phyloP scores from a whole-genome alignment of 2,888 invertebrate species.

The Magallana nippona region DNA sequence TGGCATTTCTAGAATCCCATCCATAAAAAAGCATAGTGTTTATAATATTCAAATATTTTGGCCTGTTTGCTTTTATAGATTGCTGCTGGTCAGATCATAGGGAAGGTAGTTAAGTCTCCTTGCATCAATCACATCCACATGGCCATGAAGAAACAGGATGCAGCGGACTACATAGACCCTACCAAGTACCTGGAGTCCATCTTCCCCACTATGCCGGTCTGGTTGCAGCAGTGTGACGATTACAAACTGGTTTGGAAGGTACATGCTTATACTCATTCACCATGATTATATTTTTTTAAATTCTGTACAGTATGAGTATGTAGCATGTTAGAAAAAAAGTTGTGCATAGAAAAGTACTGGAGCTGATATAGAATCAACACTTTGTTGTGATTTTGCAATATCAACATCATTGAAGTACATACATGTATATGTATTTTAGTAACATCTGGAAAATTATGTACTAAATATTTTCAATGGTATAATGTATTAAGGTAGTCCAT shows the following conservation, averaged over 20 bases:
- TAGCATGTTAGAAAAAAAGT: not conserved
- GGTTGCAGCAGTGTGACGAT: slow-evolving; percentile 67
- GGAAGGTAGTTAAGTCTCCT: slow-evolving; percentile 51
- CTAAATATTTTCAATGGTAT: too few species aligned
- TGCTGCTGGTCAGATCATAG: slow-evolving; percentile 64
- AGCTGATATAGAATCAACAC: not conserved
- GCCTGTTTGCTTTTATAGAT: slow-evolving; percentile 53
- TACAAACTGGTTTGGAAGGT: slow-evolving; percentile 65
- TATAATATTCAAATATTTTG: too few species aligned
- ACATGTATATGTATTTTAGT: too few species aligned
- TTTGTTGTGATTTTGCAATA: too few species aligned
- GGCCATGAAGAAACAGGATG: slow-evolving; percentile 53
- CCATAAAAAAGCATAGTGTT: too few species aligned
- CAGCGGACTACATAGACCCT: slow-evolving; percentile 55
- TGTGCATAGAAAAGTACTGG: not conserved
- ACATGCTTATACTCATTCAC: not conserved
- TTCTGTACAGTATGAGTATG: not conserved
- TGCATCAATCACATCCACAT: slow-evolving; percentile 67
- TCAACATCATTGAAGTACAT: too few species aligned
- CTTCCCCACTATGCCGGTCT: slow-evolving; percentile 56
- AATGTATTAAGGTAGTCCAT: too few species aligned
- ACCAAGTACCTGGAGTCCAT: slow-evolving; percentile 58
- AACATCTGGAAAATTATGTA: too few species aligned
- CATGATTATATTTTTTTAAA: not conserved
- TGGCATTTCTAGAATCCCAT: too few species aligned